Base-by-base conservation (phyloP, 1,140 invertebrate genomes). In the Leptopilina boulardi region DNA sequence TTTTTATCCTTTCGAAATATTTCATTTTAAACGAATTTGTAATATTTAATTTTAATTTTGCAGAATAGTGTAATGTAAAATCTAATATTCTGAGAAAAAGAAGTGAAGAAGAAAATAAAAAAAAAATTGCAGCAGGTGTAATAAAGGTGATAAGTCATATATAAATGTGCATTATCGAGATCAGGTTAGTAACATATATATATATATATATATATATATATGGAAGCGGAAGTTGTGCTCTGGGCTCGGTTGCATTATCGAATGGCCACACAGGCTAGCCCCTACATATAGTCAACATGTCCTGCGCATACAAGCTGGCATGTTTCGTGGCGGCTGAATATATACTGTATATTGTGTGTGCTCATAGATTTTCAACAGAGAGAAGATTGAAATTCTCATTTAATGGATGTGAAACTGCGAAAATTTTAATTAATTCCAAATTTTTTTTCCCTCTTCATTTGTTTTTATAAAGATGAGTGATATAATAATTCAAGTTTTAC, bases 281-380 rank as follows among this genome's bases (percentile, higher is more conserved):
- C 81, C 78, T 85, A 87, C 86, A 87, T 87, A 85, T 87, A 85
- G 86, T 86, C 85, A 87, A 87, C 86, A 87, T 86, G 82, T 87
- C 81, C 85, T 75, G 80, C 79, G 86, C 23, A 66, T 66, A 66
- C 59, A 66, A 66, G 21, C 59, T 66, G 59, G 59, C 59, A 66
- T 66, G 74, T 70, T 34, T 71, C 47, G 44, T 47, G 70, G 75
- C 70, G 70, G 47, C 75, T 23, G 59, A n/a, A 66, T 66, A 34
- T 30, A 9, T 21, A 23, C 56, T 5, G 23, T 30, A 23, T 66
- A 30, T 30, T n/a, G 23, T 6, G 13, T 30, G 10, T 34, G 59
- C 26, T 23, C 59, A 34, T 66, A n/a, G 59, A 30, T n/a, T 66
- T 66, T n/a, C 26, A 66, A 15, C 59, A 51, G 0, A 66, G 0